Conservation (phyloP, 2,113 vertebrate species). For the Carassius carassius region DNA sequence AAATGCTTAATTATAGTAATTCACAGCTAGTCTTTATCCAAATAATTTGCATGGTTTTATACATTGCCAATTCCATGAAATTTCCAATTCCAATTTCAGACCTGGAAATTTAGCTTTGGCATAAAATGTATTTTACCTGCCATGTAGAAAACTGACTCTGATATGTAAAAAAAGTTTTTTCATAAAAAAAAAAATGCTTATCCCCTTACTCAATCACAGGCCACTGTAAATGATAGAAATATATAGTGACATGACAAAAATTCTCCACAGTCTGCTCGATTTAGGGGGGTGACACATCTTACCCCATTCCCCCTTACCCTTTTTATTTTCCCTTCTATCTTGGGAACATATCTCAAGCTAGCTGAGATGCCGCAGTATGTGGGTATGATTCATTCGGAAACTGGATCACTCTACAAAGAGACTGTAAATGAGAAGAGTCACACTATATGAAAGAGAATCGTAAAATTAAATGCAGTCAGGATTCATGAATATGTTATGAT, state of each 20-base stretch:
- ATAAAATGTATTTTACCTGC: background rate
- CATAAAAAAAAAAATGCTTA: background rate
- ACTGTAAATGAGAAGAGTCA: constrained; percentile 44
- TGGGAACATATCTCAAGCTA: background rate
- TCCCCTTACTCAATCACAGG: constrained; percentile 9
- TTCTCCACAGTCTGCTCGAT: background rate
- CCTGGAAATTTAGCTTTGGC: background rate
- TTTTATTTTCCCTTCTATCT: constrained; percentile 3
- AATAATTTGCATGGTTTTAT: background rate
- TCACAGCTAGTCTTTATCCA: background rate
- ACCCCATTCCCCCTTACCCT: background rate
- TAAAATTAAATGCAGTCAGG: constrained; percentile 49
- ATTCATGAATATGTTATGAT: constrained; percentile 42
- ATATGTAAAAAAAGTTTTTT: background rate
- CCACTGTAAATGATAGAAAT: constrained; percentile 2
- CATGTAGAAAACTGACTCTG: background rate
- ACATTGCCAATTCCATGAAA: background rate
- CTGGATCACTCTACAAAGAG: constrained; percentile 38
- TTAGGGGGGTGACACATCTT: background rate
- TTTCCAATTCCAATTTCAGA: too few relatives aligned
- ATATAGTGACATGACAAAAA: background rate
- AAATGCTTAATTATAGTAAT: background rate
- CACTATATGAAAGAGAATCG: constrained; percentile 55
- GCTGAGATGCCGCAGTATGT: background rate
- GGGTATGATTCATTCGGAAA: constrained; percentile 17